These are phyloP conservation scores for Prunella fulvescens DNA, from an alignment of 2,113 vertebrate genomes.

Conservation along the genomic window DNA sequence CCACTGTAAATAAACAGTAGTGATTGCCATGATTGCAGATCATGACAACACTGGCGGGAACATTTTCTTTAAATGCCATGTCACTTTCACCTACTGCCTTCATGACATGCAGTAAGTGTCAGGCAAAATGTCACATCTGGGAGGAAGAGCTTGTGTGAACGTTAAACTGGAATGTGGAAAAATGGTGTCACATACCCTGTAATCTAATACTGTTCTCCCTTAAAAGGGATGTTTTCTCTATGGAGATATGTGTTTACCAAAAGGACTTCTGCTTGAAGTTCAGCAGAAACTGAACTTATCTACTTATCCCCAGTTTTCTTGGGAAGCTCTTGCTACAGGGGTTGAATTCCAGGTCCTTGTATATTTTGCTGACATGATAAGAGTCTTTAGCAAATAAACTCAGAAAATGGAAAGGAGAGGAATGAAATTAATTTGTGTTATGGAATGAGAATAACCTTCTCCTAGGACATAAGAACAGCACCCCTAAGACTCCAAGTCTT, in stretches of 20 bases:
- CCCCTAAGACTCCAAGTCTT: neutral
- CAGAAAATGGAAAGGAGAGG: neutral
- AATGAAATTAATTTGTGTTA: neutral
- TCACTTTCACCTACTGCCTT: slow-evolving; percentile 46
- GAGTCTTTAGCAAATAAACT: slow-evolving; percentile 48
- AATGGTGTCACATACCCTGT: slow-evolving; percentile 32
- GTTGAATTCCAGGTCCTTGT: slow-evolving; percentile 8
- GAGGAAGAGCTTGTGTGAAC: slow-evolving; percentile 27
- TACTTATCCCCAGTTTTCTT: slow-evolving; percentile 29
- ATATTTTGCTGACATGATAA: slow-evolving; percentile 39
- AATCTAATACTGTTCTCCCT: slow-evolving; percentile 29
- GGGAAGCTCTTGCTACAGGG: slow-evolving; percentile 18
- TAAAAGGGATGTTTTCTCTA: slow-evolving; percentile 33
- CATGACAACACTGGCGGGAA: neutral
- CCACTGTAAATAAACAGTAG: slow-evolving; percentile 28
- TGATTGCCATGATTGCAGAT: slow-evolving; percentile 5
- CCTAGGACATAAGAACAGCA: neutral
- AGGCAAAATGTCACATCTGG: slow-evolving; percentile 45
- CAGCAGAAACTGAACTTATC: slow-evolving; percentile 35
- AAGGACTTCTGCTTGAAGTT: slow-evolving; percentile 39
- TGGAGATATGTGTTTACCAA: slow-evolving; percentile 27
- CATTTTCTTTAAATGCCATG: slow-evolving; percentile 41
- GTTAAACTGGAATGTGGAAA: slow-evolving; percentile 31
- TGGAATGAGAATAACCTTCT: neutral
- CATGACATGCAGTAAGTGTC: slow-evolving; percentile 33